These are phyloP conservation scores for Ctena decussata DNA, from an alignment of 2,888 invertebrate genomes.

Conservation along the genomic window DNA sequence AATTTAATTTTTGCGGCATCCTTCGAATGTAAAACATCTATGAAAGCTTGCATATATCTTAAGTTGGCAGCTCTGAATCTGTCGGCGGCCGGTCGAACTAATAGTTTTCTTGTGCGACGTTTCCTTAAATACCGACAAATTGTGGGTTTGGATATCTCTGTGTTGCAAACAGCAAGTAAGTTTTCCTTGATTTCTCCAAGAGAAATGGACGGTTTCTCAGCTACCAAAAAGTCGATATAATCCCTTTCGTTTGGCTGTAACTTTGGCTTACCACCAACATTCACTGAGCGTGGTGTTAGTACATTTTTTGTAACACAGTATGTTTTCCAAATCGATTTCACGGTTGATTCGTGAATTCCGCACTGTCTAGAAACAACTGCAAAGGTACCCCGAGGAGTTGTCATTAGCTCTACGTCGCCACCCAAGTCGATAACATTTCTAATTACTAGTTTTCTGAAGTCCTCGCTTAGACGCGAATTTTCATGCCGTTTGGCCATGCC, in stretches of 20 bases:
- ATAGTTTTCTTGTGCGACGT: no score
- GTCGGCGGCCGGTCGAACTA: no score
- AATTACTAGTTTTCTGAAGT: no score
- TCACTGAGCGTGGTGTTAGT: not conserved
- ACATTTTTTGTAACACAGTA: not conserved
- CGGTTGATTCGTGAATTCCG: not conserved
- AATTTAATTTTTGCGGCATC: no score
- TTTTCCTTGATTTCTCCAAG: not conserved
- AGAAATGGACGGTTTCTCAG: not conserved
- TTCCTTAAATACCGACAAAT: no score
- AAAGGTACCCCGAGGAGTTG: not conserved
- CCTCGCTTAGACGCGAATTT: no score
- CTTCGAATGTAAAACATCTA: no score
- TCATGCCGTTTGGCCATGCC: no score
- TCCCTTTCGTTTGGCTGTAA: not conserved
- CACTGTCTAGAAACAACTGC: not conserved
- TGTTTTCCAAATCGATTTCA: not conserved
- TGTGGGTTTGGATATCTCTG: no score
- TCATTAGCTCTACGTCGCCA: not conserved
- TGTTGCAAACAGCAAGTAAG: no score
- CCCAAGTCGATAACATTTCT: not conserved
- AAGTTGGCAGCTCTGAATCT: no score
- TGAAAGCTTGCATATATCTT: no score
- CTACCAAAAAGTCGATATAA: not conserved
- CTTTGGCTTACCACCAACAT: not conserved